Conservation (phyloP, 2,113 vertebrate species). For the Catharus fuscescens region DNA sequence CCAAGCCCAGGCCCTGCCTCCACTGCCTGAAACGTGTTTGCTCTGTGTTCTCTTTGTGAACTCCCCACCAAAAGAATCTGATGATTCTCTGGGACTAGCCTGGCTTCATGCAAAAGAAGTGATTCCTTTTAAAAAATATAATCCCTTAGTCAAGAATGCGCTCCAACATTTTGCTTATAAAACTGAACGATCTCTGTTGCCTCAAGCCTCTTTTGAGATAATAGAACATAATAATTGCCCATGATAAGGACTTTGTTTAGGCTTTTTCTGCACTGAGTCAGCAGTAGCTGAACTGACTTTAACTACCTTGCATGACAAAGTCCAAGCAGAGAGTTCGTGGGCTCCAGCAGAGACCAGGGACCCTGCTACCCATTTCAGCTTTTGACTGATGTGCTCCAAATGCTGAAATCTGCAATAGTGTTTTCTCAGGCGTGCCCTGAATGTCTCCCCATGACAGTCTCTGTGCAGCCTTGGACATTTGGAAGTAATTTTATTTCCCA, state of each 20-base stretch:
- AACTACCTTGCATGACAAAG: neutral
- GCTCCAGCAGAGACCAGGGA: neutral
- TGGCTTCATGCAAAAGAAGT: neutral
- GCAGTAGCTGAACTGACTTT: neutral
- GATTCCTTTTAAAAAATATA: neutral
- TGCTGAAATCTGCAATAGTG: neutral
- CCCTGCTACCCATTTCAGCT: neutral
- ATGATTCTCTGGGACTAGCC: neutral
- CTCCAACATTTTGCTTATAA: neutral
- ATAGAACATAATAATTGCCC: neutral
- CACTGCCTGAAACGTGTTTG: rapidly evolving
- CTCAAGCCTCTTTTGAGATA: neutral
- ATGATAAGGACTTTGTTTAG: neutral
- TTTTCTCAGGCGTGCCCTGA: neutral
- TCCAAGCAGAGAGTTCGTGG: neutral
- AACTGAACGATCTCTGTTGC: neutral
- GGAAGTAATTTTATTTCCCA: neutral
- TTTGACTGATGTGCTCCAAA: neutral
- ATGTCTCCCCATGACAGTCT: neutral
- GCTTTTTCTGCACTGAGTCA: neutral
- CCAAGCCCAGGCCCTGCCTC: neutral
- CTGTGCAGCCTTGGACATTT: neutral
- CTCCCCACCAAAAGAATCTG: neutral
- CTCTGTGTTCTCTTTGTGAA: neutral
- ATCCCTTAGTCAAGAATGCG: neutral